A percentile compares a stretch with the other conserved stretches of the same genome.
These are phyloP conservation scores for Pelvicachromis taeniatus DNA, from an alignment of 2,113 vertebrate genomes.

Conservation along the genomic window DNA sequence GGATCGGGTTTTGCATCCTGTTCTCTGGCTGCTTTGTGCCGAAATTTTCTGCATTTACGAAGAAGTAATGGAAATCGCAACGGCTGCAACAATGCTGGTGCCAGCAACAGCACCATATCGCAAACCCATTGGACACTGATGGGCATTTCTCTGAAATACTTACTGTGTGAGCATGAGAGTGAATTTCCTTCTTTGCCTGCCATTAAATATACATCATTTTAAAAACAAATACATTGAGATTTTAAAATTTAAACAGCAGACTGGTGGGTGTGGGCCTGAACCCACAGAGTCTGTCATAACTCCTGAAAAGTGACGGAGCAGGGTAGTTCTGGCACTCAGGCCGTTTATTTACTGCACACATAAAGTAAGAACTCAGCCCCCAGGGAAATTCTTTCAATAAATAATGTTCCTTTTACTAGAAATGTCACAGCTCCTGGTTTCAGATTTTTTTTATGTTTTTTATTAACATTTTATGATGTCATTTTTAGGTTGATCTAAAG, in stretches of 20 bases:
- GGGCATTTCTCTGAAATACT: background rate
- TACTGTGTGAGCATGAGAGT: background rate
- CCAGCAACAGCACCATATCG: background rate
- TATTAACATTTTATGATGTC: background rate
- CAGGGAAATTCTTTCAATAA: background rate
- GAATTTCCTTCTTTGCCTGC: background rate
- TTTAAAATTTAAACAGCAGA: conserved; percentile 40
- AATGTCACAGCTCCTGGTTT: background rate
- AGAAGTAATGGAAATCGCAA: background rate
- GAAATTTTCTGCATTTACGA: background rate
- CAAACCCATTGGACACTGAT: background rate
- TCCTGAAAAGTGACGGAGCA: background rate
- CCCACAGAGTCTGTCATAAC: background rate
- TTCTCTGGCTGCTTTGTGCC: background rate
- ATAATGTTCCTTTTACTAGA: background rate
- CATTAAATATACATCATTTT: conserved; percentile 27
- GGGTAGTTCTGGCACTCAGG: background rate
- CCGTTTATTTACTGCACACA: background rate
- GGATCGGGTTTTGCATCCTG: background rate
- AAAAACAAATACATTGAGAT: conserved; percentile 19
- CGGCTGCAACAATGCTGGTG: background rate
- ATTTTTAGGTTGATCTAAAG: background rate
- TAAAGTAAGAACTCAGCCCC: background rate
- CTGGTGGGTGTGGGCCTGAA: background rate
- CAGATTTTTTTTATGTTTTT: background rate